Conservation (phyloP, 2,888 invertebrate species). For the Epicampocera succincta region DNA sequence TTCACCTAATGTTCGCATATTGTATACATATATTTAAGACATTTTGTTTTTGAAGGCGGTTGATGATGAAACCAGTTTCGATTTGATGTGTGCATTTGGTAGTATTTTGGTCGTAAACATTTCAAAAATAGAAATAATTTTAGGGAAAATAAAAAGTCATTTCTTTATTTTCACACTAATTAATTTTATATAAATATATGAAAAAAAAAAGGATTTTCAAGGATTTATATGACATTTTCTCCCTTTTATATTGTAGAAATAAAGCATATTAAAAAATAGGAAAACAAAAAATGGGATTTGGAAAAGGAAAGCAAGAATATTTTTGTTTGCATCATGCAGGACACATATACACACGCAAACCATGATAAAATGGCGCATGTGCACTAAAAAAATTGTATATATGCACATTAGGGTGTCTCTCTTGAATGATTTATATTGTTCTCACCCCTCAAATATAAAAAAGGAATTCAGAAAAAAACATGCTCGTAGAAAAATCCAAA, state of each 20-base stretch:
- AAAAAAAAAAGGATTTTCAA: constrained; percentile 48
- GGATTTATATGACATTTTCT: neutral
- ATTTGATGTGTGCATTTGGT: constrained; percentile 64
- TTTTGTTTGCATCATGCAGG: constrained; percentile 47
- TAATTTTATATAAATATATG: constrained; percentile 53
- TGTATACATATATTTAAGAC: constrained; percentile 39
- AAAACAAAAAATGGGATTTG: constrained; percentile 2
- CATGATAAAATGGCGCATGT: too few relatives aligned
- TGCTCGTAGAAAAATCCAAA: too few relatives aligned
- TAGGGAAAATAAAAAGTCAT: constrained; percentile 66
- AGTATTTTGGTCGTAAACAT: constrained; percentile 65
- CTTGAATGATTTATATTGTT: too few relatives aligned
- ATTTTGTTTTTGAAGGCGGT: constrained; percentile 48
- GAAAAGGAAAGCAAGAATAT: neutral
- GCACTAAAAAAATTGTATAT: too few relatives aligned
- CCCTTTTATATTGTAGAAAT: constrained; percentile 23
- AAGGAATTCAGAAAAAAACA: too few relatives aligned
- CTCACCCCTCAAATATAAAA: too few relatives aligned
- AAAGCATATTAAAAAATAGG: constrained; percentile 16
- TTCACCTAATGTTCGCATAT: constrained; percentile 55
- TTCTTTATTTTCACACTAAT: constrained; percentile 59
- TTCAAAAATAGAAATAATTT: constrained; percentile 69
- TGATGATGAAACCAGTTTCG: constrained; percentile 62
- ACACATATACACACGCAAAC: neutral
- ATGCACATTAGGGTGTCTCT: too few relatives aligned